Base-by-base conservation (phyloP, 37 sponge, comb jelly and placozoan species). In the Oscarella lobularis region DNA sequence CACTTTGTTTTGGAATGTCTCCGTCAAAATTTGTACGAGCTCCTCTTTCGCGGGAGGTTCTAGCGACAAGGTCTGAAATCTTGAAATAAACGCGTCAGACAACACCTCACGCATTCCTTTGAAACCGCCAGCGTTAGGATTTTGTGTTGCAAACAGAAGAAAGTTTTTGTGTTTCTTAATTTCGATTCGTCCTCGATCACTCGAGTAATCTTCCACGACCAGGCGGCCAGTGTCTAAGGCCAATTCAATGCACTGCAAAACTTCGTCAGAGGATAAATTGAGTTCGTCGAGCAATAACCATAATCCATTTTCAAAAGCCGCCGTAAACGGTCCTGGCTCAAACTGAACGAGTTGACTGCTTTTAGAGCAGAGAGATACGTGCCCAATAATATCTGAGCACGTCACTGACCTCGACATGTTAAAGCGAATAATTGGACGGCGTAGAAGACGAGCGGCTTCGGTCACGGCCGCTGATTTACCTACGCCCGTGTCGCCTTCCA, bases 201-300 rank as follows among this genome's bases (percentile, higher is more conserved):
- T 20, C 9, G 60, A 48, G 9, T 27, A 20, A 48, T 9, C 9
- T 9, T 48, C 60, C 9, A 48, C 20, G 20, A 9, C 9, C 9
- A 48, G 60, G 14, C 9, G 9, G 60, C 60, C 60, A 27, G 60
- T 48, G 20, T 48, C 60, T 27, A 48, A 27, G 20, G 60, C 60
- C 20, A 20, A 48, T 48, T 48, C 60, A 20, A 48, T 48, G 20
- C 9, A 9, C 20, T 48, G 60, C 9, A 48, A 20, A 48, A 48
- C 20, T 9, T 48, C 60, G 20, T 48, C 60, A 27, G 60, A 48
- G 20, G 60, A 9, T 20, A 48, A 20, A 48, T 48, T 48, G 14
- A 48, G 60, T 48, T 48, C 60, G 60, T 48, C 60, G 60, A 48
- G 60, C 60, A 48, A 48, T 9, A 48, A 20, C 60, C 60, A 48